Base-by-base conservation (phyloP, 2,797 vertebrate species). In the Aythya fuligula region DNA sequence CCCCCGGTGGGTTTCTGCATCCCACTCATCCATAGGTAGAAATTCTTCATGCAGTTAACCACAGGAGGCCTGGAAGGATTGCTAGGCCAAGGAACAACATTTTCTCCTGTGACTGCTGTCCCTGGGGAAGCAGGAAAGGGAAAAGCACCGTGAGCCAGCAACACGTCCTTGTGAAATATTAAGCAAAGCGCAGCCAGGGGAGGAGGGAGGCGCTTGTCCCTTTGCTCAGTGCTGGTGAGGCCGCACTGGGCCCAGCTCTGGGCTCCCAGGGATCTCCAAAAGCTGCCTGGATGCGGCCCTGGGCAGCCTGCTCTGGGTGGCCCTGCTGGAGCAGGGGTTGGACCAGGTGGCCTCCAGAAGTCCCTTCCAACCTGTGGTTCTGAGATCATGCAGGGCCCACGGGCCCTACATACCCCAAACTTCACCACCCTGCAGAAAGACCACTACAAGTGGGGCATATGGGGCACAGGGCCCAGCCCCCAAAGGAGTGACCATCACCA, bases 391-490 rank as follows among this genome's bases (percentile, higher is more conserved):
- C 6, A 34, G 34, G 34, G 34, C 8, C 54, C 30, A 32, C 11
- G 58, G 58, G n/a, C 58, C n/a, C 41, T 10, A 9, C 13, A 6
- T 4, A 2, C 43, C 32, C 64, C 13, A 10, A 34, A 18, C 32
- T 47, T 47, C 43, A 67, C 13, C 21, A 22, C 57, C 21, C n/a
- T 34, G 21, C 20, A 34, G 32, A 34, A 49, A 27, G 24, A 13
- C 18, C 32, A 5, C 32, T 67, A 18, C 16, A 34, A 12, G 15
- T 16, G 20, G 28, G 39, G 30, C 13, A 4, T 14, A 16, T 28
- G 39, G 19, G 39, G 14, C 13, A 18, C 62, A 15, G 39, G 62
- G 39, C 58, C 32, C 0, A 0, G 28, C 58, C 87, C 51, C 72
- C 54, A 24, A 18, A 15, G 74, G 41, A 77, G 28, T 11, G 1